Base-by-base conservation (phyloP, 1,140 invertebrate genomes). In the Pteromalus puparum region DNA sequence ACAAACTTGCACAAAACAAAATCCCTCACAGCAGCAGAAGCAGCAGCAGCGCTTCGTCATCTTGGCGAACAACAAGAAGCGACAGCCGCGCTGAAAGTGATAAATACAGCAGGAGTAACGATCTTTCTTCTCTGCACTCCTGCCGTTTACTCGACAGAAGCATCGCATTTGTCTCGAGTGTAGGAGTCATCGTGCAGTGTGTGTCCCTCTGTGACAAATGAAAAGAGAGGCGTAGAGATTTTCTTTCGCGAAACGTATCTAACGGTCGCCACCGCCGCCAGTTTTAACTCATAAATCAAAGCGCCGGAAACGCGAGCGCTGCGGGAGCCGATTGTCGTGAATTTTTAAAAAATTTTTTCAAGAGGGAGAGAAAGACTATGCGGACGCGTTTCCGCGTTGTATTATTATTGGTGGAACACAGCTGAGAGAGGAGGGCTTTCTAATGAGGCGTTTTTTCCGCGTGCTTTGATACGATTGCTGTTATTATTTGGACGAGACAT, bases 171-270 rank as follows among this genome's bases (percentile, higher is more conserved):
- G 53, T 61, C 53, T 18, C 30, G 70, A 46, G 65, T 80, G 77
- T 68, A 80, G 65, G 77, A 80, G 65, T 42, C 34, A 61, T 21
- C 6, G 70, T 42, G n/a, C 13, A n/a, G n/a, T n/a, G n/a, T n/a
- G n/a, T n/a, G n/a, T n/a, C n/a, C n/a, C 67, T 46, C 67, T 46
- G 67, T 81, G 78, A 81, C 78, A 81, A 81, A 81, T 81, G 78
- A 72, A 81, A 81, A 21, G 65, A 12, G n/a, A 42, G 38, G 28
- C 48, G 53, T 13, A 3, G 77, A 79, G 61, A 79, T 79, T 61
- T 61, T 79, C 77, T 79, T 79, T 79, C 12, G 61, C 46, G 77
- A 79, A 79, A 79, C 26, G 77, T 79, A 79, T 68, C 34, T 68
- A 79, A 68, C 77, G 77, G 53, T 67, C n/a, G 48, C 28, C 4